Evolutionary conservation across 2,113 vertebrate species (phyloP).

Genomic region (Azemiops feae): DNA sequence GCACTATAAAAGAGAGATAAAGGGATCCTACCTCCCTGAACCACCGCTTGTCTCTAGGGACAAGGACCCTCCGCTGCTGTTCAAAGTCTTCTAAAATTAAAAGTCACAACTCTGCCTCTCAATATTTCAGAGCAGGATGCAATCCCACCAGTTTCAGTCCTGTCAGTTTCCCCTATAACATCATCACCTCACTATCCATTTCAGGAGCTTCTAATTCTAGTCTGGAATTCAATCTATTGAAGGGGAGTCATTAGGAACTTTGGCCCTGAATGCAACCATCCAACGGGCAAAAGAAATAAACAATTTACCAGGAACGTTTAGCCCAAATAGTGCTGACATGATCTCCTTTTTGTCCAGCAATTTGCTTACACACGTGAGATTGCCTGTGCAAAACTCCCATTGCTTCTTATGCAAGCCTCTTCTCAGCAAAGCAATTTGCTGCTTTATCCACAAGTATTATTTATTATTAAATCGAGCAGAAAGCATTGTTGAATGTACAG

Average conservation of each 20-base stretch:
- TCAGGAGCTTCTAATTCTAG: constrained; percentile 9
- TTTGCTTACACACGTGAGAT: fast-evolving
- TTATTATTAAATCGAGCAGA: neutral
- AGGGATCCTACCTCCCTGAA: constrained; percentile 9
- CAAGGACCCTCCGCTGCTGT: neutral
- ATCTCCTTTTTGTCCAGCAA: neutral
- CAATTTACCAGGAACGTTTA: neutral
- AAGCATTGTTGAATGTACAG: constrained; percentile 36
- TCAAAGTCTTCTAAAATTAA: constrained; percentile 4
- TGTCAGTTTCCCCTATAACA: fast-evolving
- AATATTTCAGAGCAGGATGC: constrained; percentile 25
- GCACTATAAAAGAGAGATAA: constrained; percentile 7
- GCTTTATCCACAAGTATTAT: neutral
- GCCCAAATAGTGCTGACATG: constrained; percentile 1
- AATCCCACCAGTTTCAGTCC: constrained; percentile 44
- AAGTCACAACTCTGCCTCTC: constrained; percentile 31
- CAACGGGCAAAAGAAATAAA: neutral
- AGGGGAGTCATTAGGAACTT: constrained; percentile 17
- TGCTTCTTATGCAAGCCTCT: neutral
- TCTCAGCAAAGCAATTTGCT: constrained; percentile 7
- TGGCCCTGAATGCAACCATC: neutral
- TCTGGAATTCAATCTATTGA: constrained; percentile 25
- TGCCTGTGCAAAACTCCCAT: neutral
- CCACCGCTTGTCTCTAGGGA: constrained; percentile 4
- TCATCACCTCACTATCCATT: neutral